phyloP scores from a whole-genome alignment of 1,140 invertebrate species.

The Euwallacea fornicatus region DNA sequence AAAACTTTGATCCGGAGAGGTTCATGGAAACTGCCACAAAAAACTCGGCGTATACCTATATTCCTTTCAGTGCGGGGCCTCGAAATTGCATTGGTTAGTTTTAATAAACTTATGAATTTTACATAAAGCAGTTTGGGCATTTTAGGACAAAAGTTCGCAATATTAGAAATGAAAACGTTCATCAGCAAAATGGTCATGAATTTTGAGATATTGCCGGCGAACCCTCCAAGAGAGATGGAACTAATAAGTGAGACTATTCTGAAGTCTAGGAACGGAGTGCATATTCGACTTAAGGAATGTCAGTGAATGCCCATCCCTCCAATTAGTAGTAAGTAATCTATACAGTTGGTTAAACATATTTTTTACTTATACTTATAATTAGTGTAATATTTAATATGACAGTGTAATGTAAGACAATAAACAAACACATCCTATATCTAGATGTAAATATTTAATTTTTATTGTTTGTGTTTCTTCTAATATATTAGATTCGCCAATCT shows the following conservation, averaged over 20 bases:
- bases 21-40: constrained; percentile 64
- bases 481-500: not conserved
- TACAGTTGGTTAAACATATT: not conserved
- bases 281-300: not conserved
- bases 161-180: constrained; percentile 72
- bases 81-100: constrained; percentile 26
- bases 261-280: not conserved
- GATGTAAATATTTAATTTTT: not conserved
- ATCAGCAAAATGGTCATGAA: constrained; percentile 67
- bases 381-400: not conserved
- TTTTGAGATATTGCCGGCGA: constrained; percentile 57
- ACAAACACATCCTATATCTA: not conserved
- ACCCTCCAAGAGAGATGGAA: constrained; percentile 1
- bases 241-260: not conserved
- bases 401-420: not conserved
- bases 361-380: not conserved
- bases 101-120: constrained; percentile 14
- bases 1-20: constrained; percentile 74
- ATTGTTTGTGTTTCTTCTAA: not conserved
- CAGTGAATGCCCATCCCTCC: not conserved
- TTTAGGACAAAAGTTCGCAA: constrained; percentile 72
- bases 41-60: constrained; percentile 8
- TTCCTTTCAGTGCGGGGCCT: constrained; percentile 28
- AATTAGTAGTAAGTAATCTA: no score
- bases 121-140: constrained; percentile 17